Conservation (phyloP, 1,140 invertebrate species). For the Calephelis nemesis region DNA sequence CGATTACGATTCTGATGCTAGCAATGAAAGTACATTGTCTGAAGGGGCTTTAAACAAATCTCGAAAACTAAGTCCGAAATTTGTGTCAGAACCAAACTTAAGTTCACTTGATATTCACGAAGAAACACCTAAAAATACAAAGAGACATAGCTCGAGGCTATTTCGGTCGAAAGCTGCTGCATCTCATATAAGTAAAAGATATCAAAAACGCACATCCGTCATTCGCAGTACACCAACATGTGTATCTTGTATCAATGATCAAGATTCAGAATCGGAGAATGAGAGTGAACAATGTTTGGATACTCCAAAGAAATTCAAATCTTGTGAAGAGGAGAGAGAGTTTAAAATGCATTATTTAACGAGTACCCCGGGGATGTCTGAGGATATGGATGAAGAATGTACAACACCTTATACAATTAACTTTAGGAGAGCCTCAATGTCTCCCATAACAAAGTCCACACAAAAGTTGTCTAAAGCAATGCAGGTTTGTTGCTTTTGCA, state of each 20-base stretch:
- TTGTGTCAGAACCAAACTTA: slow-evolving; percentile 74
- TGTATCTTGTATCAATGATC: slow-evolving; percentile 65
- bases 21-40: slow-evolving; percentile 65
- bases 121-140: slow-evolving; percentile 65
- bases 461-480: slow-evolving; percentile 91
- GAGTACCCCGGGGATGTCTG: slow-evolving; percentile 78
- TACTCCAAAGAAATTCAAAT: slow-evolving; percentile 54
- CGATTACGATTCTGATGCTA: slow-evolving; percentile 65
- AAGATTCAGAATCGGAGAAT: slow-evolving; percentile 53
- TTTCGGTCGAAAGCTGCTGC: slow-evolving; percentile 63
- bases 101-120: slow-evolving; percentile 59
- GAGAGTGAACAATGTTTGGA: slow-evolving; percentile 39
- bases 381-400: slow-evolving; percentile 53
- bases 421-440: slow-evolving; percentile 87
- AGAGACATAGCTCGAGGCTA: slow-evolving; percentile 55
- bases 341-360: slow-evolving; percentile 74
- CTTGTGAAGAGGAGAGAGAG: slow-evolving; percentile 40
- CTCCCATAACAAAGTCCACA: slow-evolving; percentile 91
- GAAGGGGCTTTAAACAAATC: slow-evolving; percentile 62
- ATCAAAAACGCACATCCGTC: slow-evolving; percentile 51
- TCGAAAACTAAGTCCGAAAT: slow-evolving; percentile 67
- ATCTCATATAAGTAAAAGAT: slow-evolving; percentile 60
- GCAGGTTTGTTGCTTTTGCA: slow-evolving; percentile 83
- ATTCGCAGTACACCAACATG: slow-evolving; percentile 61
- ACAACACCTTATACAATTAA: slow-evolving; percentile 68